These are phyloP conservation scores for Eriosoma lanigerum DNA, from an alignment of 1,140 invertebrate species.

Conservation along the genomic window DNA sequence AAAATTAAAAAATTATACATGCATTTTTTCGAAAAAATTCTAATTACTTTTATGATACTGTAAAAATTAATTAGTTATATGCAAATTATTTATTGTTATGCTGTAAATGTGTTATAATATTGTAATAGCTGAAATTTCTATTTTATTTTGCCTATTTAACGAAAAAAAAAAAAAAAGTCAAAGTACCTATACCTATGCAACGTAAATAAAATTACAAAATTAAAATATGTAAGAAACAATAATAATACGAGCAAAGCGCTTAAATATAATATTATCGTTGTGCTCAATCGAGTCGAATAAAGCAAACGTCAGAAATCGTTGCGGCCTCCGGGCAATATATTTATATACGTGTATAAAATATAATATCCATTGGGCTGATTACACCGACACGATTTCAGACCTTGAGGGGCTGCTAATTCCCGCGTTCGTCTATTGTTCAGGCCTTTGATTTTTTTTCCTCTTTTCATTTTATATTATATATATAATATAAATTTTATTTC, in stretches of 20 bases:
- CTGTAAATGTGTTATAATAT: not conserved
- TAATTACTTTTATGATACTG: not conserved
- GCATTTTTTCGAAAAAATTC: not conserved
- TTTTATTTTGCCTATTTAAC: not conserved
- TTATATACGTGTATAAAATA: not conserved
- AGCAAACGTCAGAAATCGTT: constrained; percentile 25
- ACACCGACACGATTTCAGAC: constrained; percentile 48
- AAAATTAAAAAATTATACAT: not conserved
- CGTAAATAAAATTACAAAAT: not conserved
- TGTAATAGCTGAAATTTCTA: not conserved
- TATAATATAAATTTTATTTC: constrained; percentile 34
- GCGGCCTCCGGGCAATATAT: constrained; percentile 8
- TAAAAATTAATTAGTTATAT: constrained; percentile 18
- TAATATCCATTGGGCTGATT: constrained; percentile 39
- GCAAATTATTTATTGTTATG: constrained; percentile 3
- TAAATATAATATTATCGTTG: not conserved
- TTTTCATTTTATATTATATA: not conserved
- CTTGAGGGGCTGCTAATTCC: constrained; percentile 47
- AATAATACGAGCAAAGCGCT: not conserved
- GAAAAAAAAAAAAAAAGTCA: not conserved
- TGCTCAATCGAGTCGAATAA: not conserved
- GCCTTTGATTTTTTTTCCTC: constrained; percentile 39
- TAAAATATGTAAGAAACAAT: not conserved
- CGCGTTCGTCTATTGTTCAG: constrained; percentile 33
- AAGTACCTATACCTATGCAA: not conserved